Evolutionary conservation across 2,888 invertebrate genomes (phyloP), one percentile per base, ranked within the genome.

Genomic region (Rugalucina vietnamica): DNA sequence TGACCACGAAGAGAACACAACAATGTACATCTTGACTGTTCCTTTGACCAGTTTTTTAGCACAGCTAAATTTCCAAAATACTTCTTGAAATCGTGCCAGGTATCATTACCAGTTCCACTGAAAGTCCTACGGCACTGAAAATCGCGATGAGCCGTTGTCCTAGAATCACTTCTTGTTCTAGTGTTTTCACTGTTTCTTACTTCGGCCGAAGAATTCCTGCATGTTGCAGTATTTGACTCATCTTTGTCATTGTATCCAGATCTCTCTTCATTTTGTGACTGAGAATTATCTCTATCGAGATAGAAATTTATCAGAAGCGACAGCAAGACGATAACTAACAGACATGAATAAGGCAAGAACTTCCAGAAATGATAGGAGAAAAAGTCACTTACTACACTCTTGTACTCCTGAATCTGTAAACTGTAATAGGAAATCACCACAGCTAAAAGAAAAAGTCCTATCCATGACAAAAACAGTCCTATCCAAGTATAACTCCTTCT

Each of bases 1-100:
- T 86, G 83, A 60, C 86, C 82, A 36, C 79, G 34, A 24, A 81
- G 71, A 69, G 69, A 71, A 78, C 76, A 82, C 60, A 80, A 32
- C 21, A 84, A 70, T 18, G 65, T 69, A 54, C 78, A 78, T 60
- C 80, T 29, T 4, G 75, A 69, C 71, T 80, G 54, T 54, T 76
- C 75, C 27, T 69, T 76, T 4, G 71, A 54, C 79, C 60, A 79
- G n/a, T 32, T 43, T 24, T 79, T 79, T 37, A 79, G 34, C 27
- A 34, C 34, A 43, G 69, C 69, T 39, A 79, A 79, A 69, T 79
- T 79, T 5, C 54, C 79, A 39, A 79, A 79, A 39, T 79, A 79
- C n/a, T 71, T 54, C 1, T 32, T 54, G 37, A 79, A 79, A 27
- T 79, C 57, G 57, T 73, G 72, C 60, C 72, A 72, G 5, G 50